Conservation (phyloP, 1,140 invertebrate species). For the Monomorium pharaonis region DNA sequence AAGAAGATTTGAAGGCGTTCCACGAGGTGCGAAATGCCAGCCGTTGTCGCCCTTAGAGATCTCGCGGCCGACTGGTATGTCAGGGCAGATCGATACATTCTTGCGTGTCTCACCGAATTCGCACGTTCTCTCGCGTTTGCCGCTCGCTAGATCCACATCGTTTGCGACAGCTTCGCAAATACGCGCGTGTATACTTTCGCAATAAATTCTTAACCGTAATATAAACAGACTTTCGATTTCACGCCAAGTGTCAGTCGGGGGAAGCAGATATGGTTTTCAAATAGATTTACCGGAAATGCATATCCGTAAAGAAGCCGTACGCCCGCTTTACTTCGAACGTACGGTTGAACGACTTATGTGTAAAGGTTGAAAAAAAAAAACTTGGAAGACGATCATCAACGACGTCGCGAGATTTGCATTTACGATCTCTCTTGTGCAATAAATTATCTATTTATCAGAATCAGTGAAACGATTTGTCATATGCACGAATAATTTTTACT, state of each 20-base stretch:
- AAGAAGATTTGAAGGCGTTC: constrained; percentile 69
- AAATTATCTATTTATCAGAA: neutral
- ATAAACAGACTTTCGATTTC: constrained; percentile 56
- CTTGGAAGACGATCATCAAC: neutral
- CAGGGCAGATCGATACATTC: constrained; percentile 83
- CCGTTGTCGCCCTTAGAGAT: constrained; percentile 80
- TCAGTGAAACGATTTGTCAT: neutral
- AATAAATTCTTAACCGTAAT: constrained; percentile 71
- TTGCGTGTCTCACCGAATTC: constrained; percentile 80
- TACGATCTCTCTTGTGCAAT: neutral
- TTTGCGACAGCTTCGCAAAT: constrained; percentile 60
- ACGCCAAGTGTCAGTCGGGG: constrained; percentile 48
- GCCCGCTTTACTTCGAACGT: neutral
- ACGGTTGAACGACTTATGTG: neutral
- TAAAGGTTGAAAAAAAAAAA: constrained; percentile 17
- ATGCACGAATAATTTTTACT: neutral
- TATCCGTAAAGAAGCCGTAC: neutral
- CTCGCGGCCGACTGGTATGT: constrained; percentile 80
- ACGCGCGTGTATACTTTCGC: constrained; percentile 21
- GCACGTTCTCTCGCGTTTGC: constrained; percentile 72
- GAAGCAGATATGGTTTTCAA: constrained; percentile 42
- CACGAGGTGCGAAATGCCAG: constrained; percentile 78
- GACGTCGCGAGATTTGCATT: neutral
- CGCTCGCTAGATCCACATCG: constrained; percentile 49
- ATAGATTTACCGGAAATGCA: constrained; percentile 29